These are phyloP conservation scores for Flexamia atlantica DNA, from an alignment of 2,888 invertebrate species.

Conservation along the genomic window DNA sequence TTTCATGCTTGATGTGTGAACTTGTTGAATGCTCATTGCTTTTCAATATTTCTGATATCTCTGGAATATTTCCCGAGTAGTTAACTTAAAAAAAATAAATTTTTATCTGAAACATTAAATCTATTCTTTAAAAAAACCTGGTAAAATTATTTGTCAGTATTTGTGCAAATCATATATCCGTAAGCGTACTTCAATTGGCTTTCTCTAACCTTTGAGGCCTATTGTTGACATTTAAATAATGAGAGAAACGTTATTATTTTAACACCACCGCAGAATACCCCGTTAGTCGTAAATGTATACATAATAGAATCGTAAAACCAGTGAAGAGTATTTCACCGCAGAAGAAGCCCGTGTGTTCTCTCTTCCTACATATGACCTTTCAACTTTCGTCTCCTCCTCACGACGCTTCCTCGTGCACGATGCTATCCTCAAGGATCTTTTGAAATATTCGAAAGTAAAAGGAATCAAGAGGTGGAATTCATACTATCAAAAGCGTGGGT, in stretches of 20 bases:
- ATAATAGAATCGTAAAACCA: constrained; percentile 18
- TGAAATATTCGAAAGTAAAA: constrained; percentile 30
- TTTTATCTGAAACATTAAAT: no score
- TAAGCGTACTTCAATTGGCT: no score
- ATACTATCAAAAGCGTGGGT: neutral
- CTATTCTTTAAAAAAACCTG: no score
- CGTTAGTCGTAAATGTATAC: constrained; percentile 3
- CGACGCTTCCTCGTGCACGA: constrained; percentile 28
- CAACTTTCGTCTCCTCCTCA: constrained; percentile 22
- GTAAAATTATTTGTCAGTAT: no score
- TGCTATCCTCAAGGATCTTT: constrained; percentile 10
- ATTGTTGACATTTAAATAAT: neutral
- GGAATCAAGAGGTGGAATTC: constrained; percentile 18
- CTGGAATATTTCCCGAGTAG: no score
- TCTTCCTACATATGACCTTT: constrained; percentile 16
- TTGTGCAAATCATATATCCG: no score
- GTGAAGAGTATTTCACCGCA: neutral
- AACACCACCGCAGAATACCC: neutral
- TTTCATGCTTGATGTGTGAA: no score
- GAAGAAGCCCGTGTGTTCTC: neutral
- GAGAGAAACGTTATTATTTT: constrained; percentile 1
- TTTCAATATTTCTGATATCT: no score
- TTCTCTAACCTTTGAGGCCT: neutral
- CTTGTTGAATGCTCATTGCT: no score
- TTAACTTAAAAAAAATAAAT: no score